Conservation (phyloP, 2,797 vertebrate species). For the Bucorvus abyssinicus region DNA sequence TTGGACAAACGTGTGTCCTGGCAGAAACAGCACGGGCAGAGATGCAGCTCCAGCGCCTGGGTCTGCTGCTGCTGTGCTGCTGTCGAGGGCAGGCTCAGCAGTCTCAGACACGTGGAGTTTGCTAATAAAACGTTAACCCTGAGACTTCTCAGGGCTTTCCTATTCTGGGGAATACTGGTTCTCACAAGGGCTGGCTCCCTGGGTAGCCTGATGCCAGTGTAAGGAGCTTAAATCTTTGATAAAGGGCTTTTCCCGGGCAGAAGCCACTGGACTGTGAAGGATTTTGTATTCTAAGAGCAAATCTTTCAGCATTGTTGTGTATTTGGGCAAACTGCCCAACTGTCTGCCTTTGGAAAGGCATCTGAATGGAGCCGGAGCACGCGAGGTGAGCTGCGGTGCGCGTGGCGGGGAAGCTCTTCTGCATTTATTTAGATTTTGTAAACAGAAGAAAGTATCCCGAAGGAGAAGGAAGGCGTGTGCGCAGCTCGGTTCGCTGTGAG, state of each 20-base stretch:
- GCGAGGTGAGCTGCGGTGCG: background rate
- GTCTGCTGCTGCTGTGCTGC: background rate
- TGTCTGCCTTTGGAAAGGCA: background rate
- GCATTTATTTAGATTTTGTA: background rate
- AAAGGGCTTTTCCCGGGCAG: background rate
- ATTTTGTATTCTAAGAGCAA: background rate
- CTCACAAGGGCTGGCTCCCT: background rate
- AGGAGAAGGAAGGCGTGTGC: accelerated
- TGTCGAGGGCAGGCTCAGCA: accelerated
- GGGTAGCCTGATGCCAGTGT: accelerated
- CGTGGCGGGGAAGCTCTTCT: background rate
- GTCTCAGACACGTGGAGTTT: accelerated
- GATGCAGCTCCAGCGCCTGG: background rate
- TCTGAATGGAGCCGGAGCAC: background rate
- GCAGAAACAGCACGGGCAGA: background rate
- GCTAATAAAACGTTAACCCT: accelerated
- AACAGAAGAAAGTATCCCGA: background rate
- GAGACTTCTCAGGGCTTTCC: background rate
- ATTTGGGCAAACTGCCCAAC: background rate
- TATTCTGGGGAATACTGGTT: background rate
- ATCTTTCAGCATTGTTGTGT: background rate
- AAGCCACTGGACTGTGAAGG: background rate
- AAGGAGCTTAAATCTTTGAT: background rate
- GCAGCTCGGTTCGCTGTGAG: background rate
- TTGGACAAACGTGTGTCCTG: accelerated